phyloP scores from a whole-genome alignment of 1,140 invertebrate species.

The Brachionus rubens region DNA sequence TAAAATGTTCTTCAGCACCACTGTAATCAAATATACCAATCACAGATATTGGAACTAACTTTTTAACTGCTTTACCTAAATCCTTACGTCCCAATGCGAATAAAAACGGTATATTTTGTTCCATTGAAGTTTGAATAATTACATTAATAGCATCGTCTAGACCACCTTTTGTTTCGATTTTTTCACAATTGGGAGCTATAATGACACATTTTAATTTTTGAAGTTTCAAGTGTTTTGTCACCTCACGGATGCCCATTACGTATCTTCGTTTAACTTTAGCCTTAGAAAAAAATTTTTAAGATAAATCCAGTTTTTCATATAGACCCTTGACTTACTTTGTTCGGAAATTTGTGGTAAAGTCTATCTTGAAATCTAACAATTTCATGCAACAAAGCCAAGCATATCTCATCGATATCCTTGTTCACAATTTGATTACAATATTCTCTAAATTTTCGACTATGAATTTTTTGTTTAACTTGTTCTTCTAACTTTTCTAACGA shows the following conservation, averaged over 20 bases:
- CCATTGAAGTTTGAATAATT: slow-evolving; percentile 59
- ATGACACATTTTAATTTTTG: slow-evolving; percentile 66
- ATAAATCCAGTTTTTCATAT: background rate
- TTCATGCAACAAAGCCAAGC: slow-evolving; percentile 61
- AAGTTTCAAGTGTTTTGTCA: slow-evolving; percentile 63
- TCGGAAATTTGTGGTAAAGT: slow-evolving; percentile 65
- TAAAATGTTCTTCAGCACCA: slow-evolving; percentile 60
- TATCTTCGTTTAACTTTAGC: slow-evolving; percentile 63
- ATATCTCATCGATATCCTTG: slow-evolving; percentile 59
- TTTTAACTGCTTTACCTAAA: slow-evolving; percentile 63
- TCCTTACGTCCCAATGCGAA: slow-evolving; percentile 63
- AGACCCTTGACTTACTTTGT: slow-evolving; percentile 48
- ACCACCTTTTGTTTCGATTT: slow-evolving; percentile 61
- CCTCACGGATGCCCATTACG: slow-evolving; percentile 66
- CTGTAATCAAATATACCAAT: slow-evolving; percentile 65
- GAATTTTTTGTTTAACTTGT: slow-evolving; percentile 44
- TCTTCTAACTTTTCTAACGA: slow-evolving; percentile 48
- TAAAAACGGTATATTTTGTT: slow-evolving; percentile 62
- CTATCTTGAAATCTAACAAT: slow-evolving; percentile 66
- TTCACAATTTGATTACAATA: slow-evolving; percentile 60
- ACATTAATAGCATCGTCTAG: slow-evolving; percentile 61
- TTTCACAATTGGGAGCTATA: slow-evolving; percentile 65
- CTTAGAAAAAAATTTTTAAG: slow-evolving; percentile 53
- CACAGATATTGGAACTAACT: slow-evolving; percentile 63
- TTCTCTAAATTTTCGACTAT: slow-evolving; percentile 49